phyloP scores from a whole-genome alignment of 2,888 invertebrate species.

The Calliphora vomitoria region DNA sequence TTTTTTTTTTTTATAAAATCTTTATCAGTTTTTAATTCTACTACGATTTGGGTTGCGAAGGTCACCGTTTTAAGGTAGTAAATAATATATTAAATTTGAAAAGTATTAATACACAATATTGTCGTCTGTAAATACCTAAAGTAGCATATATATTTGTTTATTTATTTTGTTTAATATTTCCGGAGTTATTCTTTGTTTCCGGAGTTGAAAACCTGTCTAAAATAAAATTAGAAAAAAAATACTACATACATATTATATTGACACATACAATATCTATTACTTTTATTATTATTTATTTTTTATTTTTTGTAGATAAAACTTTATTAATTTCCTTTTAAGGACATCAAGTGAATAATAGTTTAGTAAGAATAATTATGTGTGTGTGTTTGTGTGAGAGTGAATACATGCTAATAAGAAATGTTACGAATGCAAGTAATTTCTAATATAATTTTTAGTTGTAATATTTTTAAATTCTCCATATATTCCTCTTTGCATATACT shows the following conservation, averaged over 20 bases:
- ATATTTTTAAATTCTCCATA: background rate
- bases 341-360: constrained; percentile 66
- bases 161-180: no score
- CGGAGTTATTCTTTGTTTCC: no score
- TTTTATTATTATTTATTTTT: background rate
- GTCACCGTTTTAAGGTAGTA: no score
- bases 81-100: no score
- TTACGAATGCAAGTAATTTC: constrained; percentile 44
- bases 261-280: background rate
- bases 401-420: constrained; percentile 48
- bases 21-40: no score
- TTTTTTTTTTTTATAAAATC: no score
- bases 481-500: background rate
- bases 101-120: no score
- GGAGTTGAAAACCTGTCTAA: no score
- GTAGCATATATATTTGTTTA: no score
- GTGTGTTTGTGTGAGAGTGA: constrained; percentile 30
- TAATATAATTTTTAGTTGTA: background rate
- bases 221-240: no score
- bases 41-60: no score
- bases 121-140: no score
- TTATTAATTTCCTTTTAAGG: constrained; percentile 71
- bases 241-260: background rate
- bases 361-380: constrained; percentile 52
- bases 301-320: constrained; percentile 64